Evolutionary conservation across 2,888 invertebrate species (phyloP), one percentile per base, ranked within the genome.

Genomic region (Blastobasis lacticolella): DNA sequence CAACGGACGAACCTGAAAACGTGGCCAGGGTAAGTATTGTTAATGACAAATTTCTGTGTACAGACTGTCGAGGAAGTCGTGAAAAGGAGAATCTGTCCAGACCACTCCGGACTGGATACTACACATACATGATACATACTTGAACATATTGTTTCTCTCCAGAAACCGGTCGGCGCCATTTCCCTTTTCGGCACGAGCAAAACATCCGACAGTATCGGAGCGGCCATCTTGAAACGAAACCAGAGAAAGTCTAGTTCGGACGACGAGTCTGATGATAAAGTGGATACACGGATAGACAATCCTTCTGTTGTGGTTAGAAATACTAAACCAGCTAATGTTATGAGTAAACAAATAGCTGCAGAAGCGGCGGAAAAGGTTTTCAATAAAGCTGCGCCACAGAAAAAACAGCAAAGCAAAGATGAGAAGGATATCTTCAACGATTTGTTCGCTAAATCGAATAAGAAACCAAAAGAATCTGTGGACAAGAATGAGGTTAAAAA

Each of bases 81-180:
- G 23, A 23, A 23, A 23, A 23, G 23, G 23, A 23, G 3, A 23
- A 23, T 23, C 23, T 23, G 23, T 2, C 23, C 23, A 23, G 23
- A 23, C 23, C 23, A 23, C 23, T 23, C 23, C 23, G 23, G 23
- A 2, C 23, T 23, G n/a, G n/a, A n/a, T n/a, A n/a, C n/a, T n/a
- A n/a, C n/a, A n/a, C n/a, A n/a, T n/a, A n/a, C n/a, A n/a, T n/a
- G n/a, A n/a, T n/a, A n/a, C n/a, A n/a, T n/a, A n/a, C n/a, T n/a
- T n/a, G n/a, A n/a, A n/a, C n/a, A n/a, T n/a, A 23, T 23, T 23
- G 2, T 23, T 23, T 23, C 8, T 49, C 5, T 44, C 8, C 77
- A 93, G 92, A 91, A 91, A 83, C 91, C 91, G 5, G 66, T 88
- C 5, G 91, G 91, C 2, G 92, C 90, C 1, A 89, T 91, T 48